Percentiles rank a stretch among this genome's conserved stretches.
phyloP scores from a whole-genome alignment of 2,113 vertebrate species.

The Hippolais icterina region DNA sequence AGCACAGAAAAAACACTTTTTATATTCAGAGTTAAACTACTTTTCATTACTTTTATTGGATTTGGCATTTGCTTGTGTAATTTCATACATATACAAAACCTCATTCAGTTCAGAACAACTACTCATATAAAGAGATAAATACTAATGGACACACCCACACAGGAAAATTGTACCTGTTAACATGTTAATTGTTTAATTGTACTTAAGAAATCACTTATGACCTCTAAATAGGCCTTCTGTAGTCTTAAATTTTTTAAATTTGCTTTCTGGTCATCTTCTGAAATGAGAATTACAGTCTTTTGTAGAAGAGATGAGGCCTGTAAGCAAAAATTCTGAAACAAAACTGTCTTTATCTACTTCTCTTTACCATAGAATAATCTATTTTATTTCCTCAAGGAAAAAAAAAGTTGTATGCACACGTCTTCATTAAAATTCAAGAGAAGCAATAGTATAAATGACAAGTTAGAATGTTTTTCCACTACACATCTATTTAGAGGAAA shows the following conservation, averaged over 20 bases:
- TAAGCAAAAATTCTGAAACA: background rate
- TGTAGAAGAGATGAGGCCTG: background rate
- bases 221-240: background rate
- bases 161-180: background rate
- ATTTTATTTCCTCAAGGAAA: background rate
- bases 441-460: background rate
- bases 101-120: background rate
- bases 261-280: background rate
- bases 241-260: background rate
- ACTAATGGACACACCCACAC: background rate
- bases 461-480: background rate
- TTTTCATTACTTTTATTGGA: background rate
- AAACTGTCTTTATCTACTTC: background rate
- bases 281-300: background rate
- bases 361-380: background rate
- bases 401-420: background rate
- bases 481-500: background rate
- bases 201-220: background rate
- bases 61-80: background rate
- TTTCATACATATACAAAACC: background rate
- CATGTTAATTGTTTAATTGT: background rate
- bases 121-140: background rate
- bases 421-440: constrained; percentile 7
- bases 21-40: background rate
- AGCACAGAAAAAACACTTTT: background rate